A percentile compares a stretch with the other conserved stretches of the same genome.
Conservation (phyloP, 2,113 vertebrate genomes). For the Oncorhynchus clarkii region DNA sequence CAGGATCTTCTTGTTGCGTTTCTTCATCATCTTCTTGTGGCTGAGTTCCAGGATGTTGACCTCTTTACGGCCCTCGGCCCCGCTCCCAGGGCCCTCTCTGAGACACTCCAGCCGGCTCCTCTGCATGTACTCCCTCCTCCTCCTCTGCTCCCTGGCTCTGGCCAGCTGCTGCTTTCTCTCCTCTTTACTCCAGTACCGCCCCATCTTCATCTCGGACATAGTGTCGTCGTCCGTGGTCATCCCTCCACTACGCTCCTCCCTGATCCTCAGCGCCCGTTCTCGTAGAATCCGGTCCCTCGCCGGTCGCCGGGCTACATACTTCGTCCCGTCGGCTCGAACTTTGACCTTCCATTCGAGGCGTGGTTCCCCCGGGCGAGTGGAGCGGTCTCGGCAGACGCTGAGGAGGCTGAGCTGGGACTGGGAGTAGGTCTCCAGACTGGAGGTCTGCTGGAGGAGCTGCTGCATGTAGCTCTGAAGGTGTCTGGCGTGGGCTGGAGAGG, state of each 20-base stretch:
- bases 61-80: constrained; percentile 84
- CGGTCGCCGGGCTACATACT: constrained; percentile 89
- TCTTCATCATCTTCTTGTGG: constrained; percentile 98
- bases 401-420: constrained; percentile 93
- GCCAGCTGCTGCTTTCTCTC: constrained; percentile 94
- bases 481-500: constrained; percentile 70
- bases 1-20: constrained; percentile 95
- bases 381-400: constrained; percentile 70
- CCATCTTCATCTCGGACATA: constrained; percentile 96
- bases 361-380: constrained; percentile 72
- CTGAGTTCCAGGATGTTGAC: constrained; percentile 94
- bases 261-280: constrained; percentile 92
- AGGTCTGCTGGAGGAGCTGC: constrained; percentile 89
- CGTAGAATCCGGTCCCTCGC: constrained; percentile 90
- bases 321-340: constrained; percentile 88
- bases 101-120: constrained; percentile 89
- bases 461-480: constrained; percentile 90
- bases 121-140: constrained; percentile 94
- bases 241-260: constrained; percentile 89
- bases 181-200: constrained; percentile 97
- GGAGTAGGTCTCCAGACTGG: constrained; percentile 85
- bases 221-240: constrained; percentile 95
- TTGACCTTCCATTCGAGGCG: constrained; percentile 96
- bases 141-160: constrained; percentile 87
- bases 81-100: constrained; percentile 80